Evolutionary conservation across 2,797 vertebrate species (phyloP).

Genomic region (Sebastes alutus): DNA sequence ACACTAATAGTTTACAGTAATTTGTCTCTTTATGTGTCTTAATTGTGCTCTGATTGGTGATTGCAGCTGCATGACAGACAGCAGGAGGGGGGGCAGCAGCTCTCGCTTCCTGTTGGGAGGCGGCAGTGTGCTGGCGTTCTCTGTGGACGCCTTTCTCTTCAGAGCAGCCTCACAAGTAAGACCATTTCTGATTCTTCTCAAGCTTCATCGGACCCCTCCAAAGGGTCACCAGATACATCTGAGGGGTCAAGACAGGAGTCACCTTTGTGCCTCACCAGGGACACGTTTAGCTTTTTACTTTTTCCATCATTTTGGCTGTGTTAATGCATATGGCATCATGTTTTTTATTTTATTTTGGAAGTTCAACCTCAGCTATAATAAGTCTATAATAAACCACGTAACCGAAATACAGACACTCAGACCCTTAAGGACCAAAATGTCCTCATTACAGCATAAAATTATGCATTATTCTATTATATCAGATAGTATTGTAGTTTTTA

Average conservation of each 20-base stretch:
- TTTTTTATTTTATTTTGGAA: not conserved
- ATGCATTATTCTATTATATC: not conserved
- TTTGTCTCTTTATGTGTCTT: not conserved
- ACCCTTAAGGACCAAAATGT: not conserved
- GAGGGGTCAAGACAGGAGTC: not conserved
- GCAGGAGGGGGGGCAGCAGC: slow-evolving; percentile 66
- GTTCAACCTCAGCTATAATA: not conserved
- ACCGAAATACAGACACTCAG: not conserved
- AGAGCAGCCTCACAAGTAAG: slow-evolving; percentile 56
- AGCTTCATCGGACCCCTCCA: not conserved
- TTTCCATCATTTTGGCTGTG: not conserved
- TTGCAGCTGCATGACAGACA: slow-evolving; percentile 78
- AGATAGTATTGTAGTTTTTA: too few species aligned
- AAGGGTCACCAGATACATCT: not conserved
- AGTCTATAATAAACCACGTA: too few species aligned
- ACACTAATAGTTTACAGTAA: not conserved
- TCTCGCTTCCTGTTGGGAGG: slow-evolving; percentile 57
- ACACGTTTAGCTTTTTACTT: not conserved
- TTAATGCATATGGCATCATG: not conserved
- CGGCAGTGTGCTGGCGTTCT: slow-evolving; percentile 59
- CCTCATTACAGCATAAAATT: not conserved
- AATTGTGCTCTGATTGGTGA: not conserved
- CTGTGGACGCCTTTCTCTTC: slow-evolving; percentile 75
- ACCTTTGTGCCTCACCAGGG: not conserved
- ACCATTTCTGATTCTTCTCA: not conserved